phyloP scores from a whole-genome alignment of 2,113 vertebrate species.

The Takifugu flavidus region DNA sequence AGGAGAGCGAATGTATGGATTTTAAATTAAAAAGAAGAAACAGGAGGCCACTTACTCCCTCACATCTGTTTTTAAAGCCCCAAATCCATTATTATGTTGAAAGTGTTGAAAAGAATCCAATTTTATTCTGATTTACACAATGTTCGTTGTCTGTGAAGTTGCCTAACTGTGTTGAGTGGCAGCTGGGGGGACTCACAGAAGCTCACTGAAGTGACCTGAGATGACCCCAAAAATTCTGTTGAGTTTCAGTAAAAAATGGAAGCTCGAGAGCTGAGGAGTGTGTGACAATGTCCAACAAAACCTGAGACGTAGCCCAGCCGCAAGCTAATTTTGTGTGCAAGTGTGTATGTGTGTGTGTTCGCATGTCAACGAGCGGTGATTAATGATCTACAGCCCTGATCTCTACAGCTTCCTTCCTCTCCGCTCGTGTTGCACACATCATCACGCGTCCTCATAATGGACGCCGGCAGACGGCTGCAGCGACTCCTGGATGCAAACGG shows the following conservation, averaged over 20 bases:
- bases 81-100: no score
- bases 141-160: no score
- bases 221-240: constrained; percentile 20
- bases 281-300: constrained; percentile 1
- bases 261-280: background rate
- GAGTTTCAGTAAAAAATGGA: background rate
- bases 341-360: constrained; percentile 24
- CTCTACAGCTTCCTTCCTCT: constrained; percentile 70
- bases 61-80: no score
- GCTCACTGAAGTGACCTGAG: constrained; percentile 8
- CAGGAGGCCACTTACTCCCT: no score
- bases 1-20: no score
- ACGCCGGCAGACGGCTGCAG: constrained; percentile 44
- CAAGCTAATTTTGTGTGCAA: constrained; percentile 21
- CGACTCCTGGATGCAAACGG: constrained; percentile 38
- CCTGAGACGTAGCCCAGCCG: constrained; percentile 27
- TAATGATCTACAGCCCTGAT: constrained; percentile 68
- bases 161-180: no score
- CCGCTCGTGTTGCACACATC: constrained; percentile 62
- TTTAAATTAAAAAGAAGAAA: no score
- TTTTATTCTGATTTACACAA: no score
- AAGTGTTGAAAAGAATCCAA: no score
- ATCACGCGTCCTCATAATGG: constrained; percentile 52
- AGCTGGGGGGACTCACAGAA: no score
- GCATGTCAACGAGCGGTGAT: constrained; percentile 66